phyloP scores from a whole-genome alignment of 2,888 invertebrate species.

The Pseudanteris insignis region DNA sequence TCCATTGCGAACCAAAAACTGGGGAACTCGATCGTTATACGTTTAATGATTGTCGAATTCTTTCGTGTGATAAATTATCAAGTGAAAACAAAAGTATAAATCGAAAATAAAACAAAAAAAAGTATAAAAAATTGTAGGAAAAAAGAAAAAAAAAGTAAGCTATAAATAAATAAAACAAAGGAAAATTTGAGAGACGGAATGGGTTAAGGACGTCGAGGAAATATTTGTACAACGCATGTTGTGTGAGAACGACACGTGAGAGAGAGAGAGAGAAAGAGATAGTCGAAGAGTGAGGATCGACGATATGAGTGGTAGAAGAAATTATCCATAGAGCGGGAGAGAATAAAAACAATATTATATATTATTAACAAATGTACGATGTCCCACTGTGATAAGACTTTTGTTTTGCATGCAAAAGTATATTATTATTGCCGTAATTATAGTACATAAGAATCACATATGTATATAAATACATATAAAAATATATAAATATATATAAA shows the following conservation, averaged over 20 bases:
- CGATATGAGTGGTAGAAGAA: slow-evolving; percentile 15
- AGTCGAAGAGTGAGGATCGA: slow-evolving; percentile 6
- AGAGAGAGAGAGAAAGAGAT: slow-evolving; percentile 6
- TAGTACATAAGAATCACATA: slow-evolving; percentile 50
- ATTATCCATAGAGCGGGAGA: slow-evolving; percentile 24
- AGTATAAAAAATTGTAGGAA: slow-evolving; percentile 8
- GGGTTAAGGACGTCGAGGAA: slow-evolving; percentile 42
- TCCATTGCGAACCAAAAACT: slow-evolving; percentile 1
- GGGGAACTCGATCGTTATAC: neutral
- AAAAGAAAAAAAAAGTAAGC: slow-evolving; percentile 7
- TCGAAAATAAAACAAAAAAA: slow-evolving; percentile 1
- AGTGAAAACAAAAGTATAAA: slow-evolving; percentile 23
- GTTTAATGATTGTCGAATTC: slow-evolving; percentile 29
- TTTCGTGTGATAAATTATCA: slow-evolving; percentile 33
- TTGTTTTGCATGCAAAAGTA: slow-evolving; percentile 65
- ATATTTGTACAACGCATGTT: slow-evolving; percentile 20
- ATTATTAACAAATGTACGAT: slow-evolving; percentile 63
- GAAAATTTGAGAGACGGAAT: slow-evolving; percentile 30
- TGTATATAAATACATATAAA: slow-evolving; percentile 28
- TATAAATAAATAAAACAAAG: slow-evolving; percentile 24
- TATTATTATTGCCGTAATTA: slow-evolving; percentile 61
- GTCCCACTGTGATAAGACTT: slow-evolving; percentile 66
- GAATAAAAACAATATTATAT: slow-evolving; percentile 49
- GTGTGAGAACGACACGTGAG: too few species aligned
- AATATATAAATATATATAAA: slow-evolving; percentile 30